These are phyloP conservation scores for Macroglossus sobrinus DNA, from an alignment of 2,113 vertebrate genomes.

Conservation along the genomic window DNA sequence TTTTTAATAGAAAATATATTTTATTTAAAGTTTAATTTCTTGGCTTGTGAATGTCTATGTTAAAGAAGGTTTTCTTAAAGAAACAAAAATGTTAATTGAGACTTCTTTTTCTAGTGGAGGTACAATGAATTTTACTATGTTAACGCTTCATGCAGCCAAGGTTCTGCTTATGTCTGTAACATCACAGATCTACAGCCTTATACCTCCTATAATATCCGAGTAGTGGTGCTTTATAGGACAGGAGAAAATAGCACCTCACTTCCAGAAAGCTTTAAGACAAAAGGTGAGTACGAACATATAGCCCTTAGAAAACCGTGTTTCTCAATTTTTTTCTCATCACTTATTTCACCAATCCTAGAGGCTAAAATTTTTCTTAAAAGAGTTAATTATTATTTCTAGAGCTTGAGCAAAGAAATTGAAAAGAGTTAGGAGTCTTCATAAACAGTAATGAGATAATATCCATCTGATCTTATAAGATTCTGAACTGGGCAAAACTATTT, in stretches of 20 bases:
- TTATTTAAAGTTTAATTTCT: not conserved
- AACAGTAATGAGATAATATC: not conserved
- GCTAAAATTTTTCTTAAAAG: not conserved
- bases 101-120: slow-evolving; percentile 75
- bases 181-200: slow-evolving; percentile 76
- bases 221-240: slow-evolving; percentile 74
- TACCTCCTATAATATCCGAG: slow-evolving; percentile 73
- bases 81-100: not conserved
- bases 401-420: not conserved
- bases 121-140: slow-evolving; percentile 71
- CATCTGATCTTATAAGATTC: not conserved
- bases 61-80: not conserved
- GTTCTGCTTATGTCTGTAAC: slow-evolving; percentile 68
- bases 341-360: not conserved
- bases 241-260: slow-evolving; percentile 75
- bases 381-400: not conserved
- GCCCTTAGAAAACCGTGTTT: not conserved
- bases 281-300: slow-evolving; percentile 61
- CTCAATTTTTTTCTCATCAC: not conserved
- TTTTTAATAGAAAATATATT: not conserved
- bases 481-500: not conserved
- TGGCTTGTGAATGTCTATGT: not conserved
- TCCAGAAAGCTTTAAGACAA: slow-evolving; percentile 79
- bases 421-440: not conserved
- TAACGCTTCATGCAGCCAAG: slow-evolving; percentile 47